These are phyloP conservation scores for Scyliorhinus canicula DNA, from an alignment of 2,797 vertebrate species.

Conservation along the genomic window DNA sequence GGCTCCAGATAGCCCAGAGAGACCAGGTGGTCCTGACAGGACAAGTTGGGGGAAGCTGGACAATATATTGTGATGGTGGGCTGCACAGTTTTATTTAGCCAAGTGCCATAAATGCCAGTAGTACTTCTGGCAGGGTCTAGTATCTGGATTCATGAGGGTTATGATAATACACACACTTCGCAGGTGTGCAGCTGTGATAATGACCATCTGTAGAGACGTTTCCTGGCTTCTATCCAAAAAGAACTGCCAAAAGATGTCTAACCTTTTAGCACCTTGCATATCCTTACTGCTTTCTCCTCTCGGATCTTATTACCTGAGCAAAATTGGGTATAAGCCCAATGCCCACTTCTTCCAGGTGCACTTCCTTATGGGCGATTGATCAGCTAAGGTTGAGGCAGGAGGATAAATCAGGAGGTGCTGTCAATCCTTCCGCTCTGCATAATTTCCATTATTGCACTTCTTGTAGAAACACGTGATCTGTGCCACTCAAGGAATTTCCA, in stretches of 20 bases:
- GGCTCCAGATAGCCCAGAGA: background rate
- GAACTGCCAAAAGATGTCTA: background rate
- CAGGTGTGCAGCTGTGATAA: background rate
- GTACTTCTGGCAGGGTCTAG: background rate
- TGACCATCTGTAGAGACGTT: background rate
- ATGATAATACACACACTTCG: background rate
- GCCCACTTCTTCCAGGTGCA: background rate
- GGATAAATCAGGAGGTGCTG: background rate
- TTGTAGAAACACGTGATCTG: background rate
- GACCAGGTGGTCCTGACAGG: background rate
- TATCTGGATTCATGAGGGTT: background rate
- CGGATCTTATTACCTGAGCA: background rate
- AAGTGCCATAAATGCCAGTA: background rate
- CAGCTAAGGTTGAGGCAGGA: background rate
- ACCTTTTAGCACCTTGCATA: background rate
- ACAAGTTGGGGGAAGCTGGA: background rate
- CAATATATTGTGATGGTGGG: background rate
- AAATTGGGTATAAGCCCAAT: background rate
- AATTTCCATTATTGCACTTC: background rate
- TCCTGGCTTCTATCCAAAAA: background rate
- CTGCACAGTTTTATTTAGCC: background rate
- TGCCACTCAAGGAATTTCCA: background rate
- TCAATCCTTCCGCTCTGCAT: background rate
- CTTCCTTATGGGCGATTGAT: background rate
- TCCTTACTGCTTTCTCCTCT: background rate